phyloP scores from a whole-genome alignment of 1,140 invertebrate genomes.

The Drosophila truncata region DNA sequence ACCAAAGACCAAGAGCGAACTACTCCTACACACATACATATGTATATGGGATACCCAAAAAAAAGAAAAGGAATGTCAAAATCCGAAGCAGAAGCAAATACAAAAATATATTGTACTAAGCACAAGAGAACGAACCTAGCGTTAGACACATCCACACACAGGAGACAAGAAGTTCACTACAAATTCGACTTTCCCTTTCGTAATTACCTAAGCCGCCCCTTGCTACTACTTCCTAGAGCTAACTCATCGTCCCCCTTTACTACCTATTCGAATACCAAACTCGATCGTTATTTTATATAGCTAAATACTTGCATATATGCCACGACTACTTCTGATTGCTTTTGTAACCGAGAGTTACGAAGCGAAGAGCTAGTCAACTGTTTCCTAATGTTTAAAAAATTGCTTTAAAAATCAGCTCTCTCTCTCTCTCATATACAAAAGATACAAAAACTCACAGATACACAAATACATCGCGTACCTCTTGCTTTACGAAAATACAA shows the following conservation, averaged over 20 bases:
- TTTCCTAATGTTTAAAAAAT: constrained; percentile 73
- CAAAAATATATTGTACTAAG: constrained; percentile 34
- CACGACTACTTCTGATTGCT: constrained; percentile 30
- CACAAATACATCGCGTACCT: constrained; percentile 79
- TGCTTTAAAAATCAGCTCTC: constrained; percentile 60
- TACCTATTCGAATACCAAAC: constrained; percentile 16
- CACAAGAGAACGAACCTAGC: constrained; percentile 35
- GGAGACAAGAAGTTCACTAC: constrained; percentile 46
- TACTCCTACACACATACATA: constrained; percentile 50
- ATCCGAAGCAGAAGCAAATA: constrained; percentile 7
- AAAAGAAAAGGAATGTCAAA: constrained; percentile 1
- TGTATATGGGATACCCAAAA: constrained; percentile 34
- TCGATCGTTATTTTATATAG: constrained; percentile 46
- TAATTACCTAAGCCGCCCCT: constrained; percentile 18
- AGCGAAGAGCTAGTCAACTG: constrained; percentile 28
- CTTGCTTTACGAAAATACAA: constrained; percentile 78
- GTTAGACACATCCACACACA: constrained; percentile 23
- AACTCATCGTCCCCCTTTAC: constrained; percentile 9
- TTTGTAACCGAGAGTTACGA: constrained; percentile 30
- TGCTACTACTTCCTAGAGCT: constrained; percentile 39
- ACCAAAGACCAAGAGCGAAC: constrained; percentile 54
- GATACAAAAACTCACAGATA: constrained; percentile 16
- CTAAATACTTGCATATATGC: constrained; percentile 34
- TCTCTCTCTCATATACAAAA: constrained; percentile 18
- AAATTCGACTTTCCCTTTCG: constrained; percentile 20